Base-by-base conservation (phyloP, 2,888 invertebrate genomes). In the Melipona beecheii region DNA sequence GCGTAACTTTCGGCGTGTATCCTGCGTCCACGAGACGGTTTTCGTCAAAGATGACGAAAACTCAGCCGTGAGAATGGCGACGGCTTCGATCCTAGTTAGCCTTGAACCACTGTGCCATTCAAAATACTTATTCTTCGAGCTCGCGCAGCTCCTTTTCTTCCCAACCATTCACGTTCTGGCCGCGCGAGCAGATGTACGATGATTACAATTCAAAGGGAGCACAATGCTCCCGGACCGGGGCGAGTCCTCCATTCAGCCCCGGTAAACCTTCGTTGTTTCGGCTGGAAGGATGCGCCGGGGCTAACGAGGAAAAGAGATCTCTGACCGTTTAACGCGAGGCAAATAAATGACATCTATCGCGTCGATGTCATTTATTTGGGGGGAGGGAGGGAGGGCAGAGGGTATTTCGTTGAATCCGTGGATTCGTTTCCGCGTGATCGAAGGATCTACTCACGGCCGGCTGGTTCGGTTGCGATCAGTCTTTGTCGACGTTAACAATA, bases 151-250 rank as follows among this genome's bases (percentile, higher is more conserved):
- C 78, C 79, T 80, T 86, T 87, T 84, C 84, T 79, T 78, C 62
- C 62, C n/a, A 52, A 31, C 77, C 64, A 84, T 81, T 81, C 79
- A 75, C 56, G 83, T 83, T 75, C 62, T 31, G 43, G 43, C 81
- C 81, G 74, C 74, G 69, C 62, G 65, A 78, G 76, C 78, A 79
- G 77, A 83, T 86, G 80, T 78, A 83, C 72, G 78, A 78, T 84
- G 85, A 85, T 85, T 75, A 79, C 82, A 78, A 86, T 86, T 86
- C 83, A 86, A 83, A 72, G 86, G 73, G 69, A 50, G 83, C 72
- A 78, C 75, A 79, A 84, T 81, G 78, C 71, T n/a, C n/a, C 49
- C 74, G 58, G 43, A 75, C 78, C 64, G 85, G 72, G 85, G 72
- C 58, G 69, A 84, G 75, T 72, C 52, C 75, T 64, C 76, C 83